Percentiles rank a stretch among this genome's conserved stretches.
These are phyloP conservation scores for Melanotaenia duboulayi DNA, from an alignment of 2,113 vertebrate genomes.

Conservation along the genomic window DNA sequence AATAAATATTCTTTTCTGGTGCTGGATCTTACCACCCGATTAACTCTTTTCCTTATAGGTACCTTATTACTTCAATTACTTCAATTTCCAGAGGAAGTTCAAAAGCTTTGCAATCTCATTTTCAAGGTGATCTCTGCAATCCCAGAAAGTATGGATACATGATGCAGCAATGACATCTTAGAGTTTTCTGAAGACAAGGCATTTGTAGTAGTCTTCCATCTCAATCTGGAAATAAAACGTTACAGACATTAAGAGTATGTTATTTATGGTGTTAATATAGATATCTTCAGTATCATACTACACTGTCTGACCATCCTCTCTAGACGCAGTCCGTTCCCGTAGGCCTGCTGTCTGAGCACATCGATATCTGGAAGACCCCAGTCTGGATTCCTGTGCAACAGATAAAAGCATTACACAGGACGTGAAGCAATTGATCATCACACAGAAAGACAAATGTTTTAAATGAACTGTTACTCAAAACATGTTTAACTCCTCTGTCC, in stretches of 20 bases:
- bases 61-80: too few relatives aligned
- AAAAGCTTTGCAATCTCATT: background rate
- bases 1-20: background rate
- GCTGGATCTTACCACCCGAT: too few relatives aligned
- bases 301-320: constrained; percentile 77
- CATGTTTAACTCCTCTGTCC: too few relatives aligned
- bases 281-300: rapidly evolving
- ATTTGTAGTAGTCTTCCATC: constrained; percentile 82
- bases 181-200: constrained; percentile 80
- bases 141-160: background rate
- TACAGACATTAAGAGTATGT: background rate
- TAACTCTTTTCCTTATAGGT: too few relatives aligned
- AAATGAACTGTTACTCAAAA: background rate
- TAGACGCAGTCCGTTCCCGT: constrained; percentile 68
- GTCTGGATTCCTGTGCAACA: constrained; percentile 76
- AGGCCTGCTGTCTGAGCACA: constrained; percentile 79
- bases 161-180: constrained; percentile 16
- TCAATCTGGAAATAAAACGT: constrained; percentile 70
- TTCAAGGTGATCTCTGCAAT: too few relatives aligned
- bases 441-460: background rate
- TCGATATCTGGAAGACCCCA: constrained; percentile 83
- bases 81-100: background rate
- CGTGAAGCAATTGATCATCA: background rate
- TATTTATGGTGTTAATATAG: rapidly evolving
- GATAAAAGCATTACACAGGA: background rate